Base-by-base conservation (phyloP, 2,797 vertebrate genomes). In the Podargus strigoides region DNA sequence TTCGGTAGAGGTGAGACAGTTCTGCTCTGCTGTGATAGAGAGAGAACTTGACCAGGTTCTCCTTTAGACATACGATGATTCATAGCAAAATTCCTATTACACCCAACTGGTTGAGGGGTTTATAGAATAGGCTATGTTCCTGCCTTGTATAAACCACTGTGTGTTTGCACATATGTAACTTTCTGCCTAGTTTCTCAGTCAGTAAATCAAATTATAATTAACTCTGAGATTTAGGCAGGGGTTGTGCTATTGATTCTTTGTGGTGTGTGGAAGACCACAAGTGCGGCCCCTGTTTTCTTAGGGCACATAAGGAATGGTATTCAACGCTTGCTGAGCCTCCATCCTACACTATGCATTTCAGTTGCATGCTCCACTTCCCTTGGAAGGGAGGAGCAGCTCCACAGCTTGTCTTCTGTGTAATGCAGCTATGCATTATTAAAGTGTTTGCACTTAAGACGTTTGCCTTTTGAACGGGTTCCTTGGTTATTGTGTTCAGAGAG, bases 1-100 rank as follows among this genome's bases (percentile, higher is more conserved):
- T 72, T 87, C 74, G 53, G 56, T 16, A 69, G 32, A 86, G 41
- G 42, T 80, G 88, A 90, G 68, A 86, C 92, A 76, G 59, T 84
- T 78, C 87, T 72, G 10, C 76, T 90, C 52, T 78, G 67, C 69
- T 4, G 3, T 50, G 49, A 36, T 79, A 70, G 37, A 74, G 42
- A 67, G 28, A 66, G 44, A 12, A 63, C 23, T 36, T 66, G 78
- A 52, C 49, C 67, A 96, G 36, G 2, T 67, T 73, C 55, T 90
- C 21, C 74, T 87, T 75, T 42, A 79, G 63, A 41, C 5, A 8
- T 20, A 19, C 8, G 36, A 49, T 83, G 77, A 91, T 62, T 91
- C 73, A 86, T 3, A 78, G 34, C 21, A 67, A 72, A 92, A 66
- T 42, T 69, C 59, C 21, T 15, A 17, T 66, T 76, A 34, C 4